Base-by-base conservation (phyloP, 2,797 vertebrate species). In the Parambassis ranga region DNA sequence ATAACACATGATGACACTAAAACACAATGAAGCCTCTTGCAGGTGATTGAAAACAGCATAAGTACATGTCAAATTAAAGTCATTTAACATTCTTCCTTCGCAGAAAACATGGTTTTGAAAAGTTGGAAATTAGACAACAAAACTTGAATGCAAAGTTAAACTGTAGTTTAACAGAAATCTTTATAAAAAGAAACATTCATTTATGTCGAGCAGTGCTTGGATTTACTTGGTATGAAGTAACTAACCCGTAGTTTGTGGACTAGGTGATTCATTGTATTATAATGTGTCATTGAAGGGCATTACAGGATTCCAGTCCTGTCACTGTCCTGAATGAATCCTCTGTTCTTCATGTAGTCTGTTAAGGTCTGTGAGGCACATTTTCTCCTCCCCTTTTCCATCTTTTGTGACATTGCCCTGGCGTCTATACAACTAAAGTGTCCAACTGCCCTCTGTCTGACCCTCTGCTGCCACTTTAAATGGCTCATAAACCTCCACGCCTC, bases 381-480 rank as follows among this genome's bases (percentile, higher is more conserved):
- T 47, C 47, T 53, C 46, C 55, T 64, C 44, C 56, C 50, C 60
- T 67, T 74, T 53, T 79, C 79, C 59, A 65, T 86, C 81, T 75
- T 87, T 65, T 62, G 72, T 75, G 69, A 82, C 77, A 85, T 71
- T 82, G 73, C 55, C 65, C 67, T 77, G 65, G 75, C 63, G 13
- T 84, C 83, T 84, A 62, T 74, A 71, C 84, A 79, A 68, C 47
- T 82, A 63, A 75, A 81, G 79, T 69, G 67, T 76, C 72, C 60
- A 56, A 60, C 61, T 86, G 85, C 77, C 86, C 86, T 81, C 83
- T 68, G 75, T 68, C 74, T 85, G 87, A 91, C 87, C 88, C 82
- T 68, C 52, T 49, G 30, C 59, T 82, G 66, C 77, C 64, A 74
- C 77, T 84, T 76, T 84, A 58, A 77, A 83, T 72, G 85, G 78